phyloP scores from a whole-genome alignment of 2,113 vertebrate genomes.

The Alces alces region DNA sequence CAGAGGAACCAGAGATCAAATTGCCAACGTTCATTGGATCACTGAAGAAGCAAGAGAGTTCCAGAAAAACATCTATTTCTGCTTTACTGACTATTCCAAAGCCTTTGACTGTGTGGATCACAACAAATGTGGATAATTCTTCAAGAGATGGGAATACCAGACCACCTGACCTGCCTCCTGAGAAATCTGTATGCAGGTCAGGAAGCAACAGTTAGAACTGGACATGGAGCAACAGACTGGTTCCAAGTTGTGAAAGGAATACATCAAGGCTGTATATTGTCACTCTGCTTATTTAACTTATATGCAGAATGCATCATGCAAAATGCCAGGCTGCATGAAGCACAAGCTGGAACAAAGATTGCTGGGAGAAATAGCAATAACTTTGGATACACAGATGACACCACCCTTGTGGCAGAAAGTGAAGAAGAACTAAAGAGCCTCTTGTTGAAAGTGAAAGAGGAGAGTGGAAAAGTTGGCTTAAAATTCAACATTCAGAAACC shows the following conservation, averaged over 20 bases:
- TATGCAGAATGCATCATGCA: not conserved
- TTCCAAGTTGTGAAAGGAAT: not conserved
- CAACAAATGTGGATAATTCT: not conserved
- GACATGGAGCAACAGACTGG: not conserved
- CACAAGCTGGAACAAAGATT: not conserved
- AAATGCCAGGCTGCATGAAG: not conserved
- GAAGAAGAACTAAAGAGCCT: not conserved
- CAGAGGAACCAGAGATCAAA: not conserved
- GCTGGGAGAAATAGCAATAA: not conserved
- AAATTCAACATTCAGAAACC: not conserved
- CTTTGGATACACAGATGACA: not conserved
- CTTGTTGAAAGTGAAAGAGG: not conserved
- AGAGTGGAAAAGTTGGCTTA: not conserved
- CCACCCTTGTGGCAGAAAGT: not conserved
- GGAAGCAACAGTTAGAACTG: not conserved
- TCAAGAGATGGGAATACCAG: not conserved
- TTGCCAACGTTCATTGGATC: accelerated
- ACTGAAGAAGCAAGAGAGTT: not conserved
- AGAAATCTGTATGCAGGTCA: not conserved
- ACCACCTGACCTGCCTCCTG: not conserved
- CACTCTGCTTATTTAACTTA: not conserved
- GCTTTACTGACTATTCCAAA: not conserved
- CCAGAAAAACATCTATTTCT: not conserved
- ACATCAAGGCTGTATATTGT: not conserved
- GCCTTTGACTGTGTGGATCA: not conserved